These are phyloP conservation scores for Gallinago jamesoni DNA, from an alignment of 2,113 vertebrate species.

Conservation along the genomic window DNA sequence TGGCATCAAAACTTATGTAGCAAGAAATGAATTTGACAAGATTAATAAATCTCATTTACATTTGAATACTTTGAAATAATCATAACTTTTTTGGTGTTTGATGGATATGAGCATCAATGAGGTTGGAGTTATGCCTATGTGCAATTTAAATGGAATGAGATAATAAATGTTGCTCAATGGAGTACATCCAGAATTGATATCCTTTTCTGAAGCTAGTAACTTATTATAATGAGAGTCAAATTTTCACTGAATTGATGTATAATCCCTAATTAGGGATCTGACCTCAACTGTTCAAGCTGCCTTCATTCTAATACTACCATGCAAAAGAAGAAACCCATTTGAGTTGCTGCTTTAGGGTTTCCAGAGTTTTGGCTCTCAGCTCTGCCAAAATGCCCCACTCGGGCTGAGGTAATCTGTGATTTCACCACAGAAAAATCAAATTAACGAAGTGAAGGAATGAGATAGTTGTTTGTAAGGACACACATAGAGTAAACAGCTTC, in stretches of 20 bases:
- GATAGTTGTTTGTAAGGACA: neutral
- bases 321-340: neutral
- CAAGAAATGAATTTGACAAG: neutral
- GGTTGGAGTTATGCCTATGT: neutral
- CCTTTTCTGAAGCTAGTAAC: neutral
- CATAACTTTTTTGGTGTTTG: neutral
- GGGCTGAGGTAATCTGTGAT: neutral
- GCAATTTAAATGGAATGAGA: neutral
- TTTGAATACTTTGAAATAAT: constrained; percentile 1
- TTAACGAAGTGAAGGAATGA: neutral
- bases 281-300: neutral
- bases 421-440: neutral
- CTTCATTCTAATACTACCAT: neutral
- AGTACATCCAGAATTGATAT: neutral
- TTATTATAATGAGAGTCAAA: constrained; percentile 3
- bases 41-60: constrained; percentile 5
- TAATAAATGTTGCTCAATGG: neutral
- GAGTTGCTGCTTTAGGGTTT: neutral
- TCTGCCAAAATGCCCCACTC: neutral
- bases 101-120: neutral
- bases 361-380: neutral
- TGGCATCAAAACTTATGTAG: neutral
- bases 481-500: neutral
- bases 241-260: neutral
- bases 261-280: neutral